These are phyloP conservation scores for Diarsia brunnea DNA, from an alignment of 2,888 invertebrate species.

Conservation along the genomic window DNA sequence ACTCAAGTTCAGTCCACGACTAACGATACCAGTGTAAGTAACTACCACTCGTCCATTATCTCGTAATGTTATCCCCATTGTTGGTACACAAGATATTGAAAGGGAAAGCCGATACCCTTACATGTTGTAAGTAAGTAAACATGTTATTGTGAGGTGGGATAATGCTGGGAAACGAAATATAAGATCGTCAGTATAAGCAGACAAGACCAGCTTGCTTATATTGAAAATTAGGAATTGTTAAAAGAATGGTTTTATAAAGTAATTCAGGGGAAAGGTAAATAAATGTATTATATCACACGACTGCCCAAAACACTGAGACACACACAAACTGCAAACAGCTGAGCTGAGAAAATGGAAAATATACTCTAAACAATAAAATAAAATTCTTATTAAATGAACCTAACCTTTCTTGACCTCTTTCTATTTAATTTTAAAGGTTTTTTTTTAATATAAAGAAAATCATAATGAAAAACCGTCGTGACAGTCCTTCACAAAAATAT, in stretches of 20 bases:
- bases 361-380: too few relatives aligned
- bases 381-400: neutral
- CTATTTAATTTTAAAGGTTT: neutral
- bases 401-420: neutral
- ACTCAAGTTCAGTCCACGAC: too few relatives aligned
- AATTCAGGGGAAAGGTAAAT: too few relatives aligned
- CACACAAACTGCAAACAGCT: too few relatives aligned
- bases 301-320: too few relatives aligned
- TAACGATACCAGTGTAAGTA: neutral
- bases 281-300: too few relatives aligned
- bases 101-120: slow-evolving; percentile 52
- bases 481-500: slow-evolving; percentile 18
- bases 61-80: slow-evolving; percentile 40
- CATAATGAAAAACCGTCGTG: neutral
- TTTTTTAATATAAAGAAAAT: neutral
- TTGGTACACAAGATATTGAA: slow-evolving; percentile 46
- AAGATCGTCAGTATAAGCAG: slow-evolving; percentile 20
- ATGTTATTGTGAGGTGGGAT: slow-evolving; percentile 44
- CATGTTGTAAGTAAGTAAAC: slow-evolving; percentile 33
- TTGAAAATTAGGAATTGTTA: slow-evolving; percentile 5
- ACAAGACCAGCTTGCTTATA: neutral
- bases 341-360: too few relatives aligned
- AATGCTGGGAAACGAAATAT: slow-evolving; percentile 18
- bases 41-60: slow-evolving; percentile 34
- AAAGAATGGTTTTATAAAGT: neutral